Percentiles rank a stretch among this genome's conserved stretches.
These are phyloP conservation scores for Triplophysa tibetana DNA, from an alignment of 2,113 vertebrate species.

Conservation along the genomic window DNA sequence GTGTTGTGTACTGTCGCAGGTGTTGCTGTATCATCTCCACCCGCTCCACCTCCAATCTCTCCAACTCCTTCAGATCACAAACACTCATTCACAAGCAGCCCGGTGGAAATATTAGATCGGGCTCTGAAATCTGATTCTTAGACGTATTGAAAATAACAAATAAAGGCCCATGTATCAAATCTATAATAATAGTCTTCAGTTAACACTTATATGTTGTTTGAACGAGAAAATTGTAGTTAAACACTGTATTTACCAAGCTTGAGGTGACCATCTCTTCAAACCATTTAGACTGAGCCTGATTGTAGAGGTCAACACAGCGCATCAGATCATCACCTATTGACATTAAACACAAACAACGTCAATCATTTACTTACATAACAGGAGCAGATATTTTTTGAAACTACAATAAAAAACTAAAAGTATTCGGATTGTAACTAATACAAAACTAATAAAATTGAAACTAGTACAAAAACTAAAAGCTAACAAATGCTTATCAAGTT, in stretches of 20 bases:
- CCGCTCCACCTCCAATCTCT: conserved; percentile 93
- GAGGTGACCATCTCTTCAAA: conserved; percentile 99
- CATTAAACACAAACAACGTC: background rate
- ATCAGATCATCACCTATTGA: conserved; percentile 92
- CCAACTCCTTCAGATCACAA: conserved; percentile 81
- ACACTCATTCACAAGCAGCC: background rate
- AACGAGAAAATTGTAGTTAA: background rate
- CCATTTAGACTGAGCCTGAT: conserved; percentile 97
- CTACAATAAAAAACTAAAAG: too few relatives aligned
- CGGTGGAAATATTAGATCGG: too few relatives aligned
- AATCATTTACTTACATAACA: background rate
- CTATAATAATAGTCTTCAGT: too few relatives aligned
- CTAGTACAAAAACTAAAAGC: too few relatives aligned
- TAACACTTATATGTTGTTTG: background rate
- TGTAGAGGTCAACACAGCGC: conserved; percentile 97
- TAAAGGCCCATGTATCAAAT: too few relatives aligned
- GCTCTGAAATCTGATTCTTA: too few relatives aligned
- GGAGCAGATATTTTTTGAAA: background rate
- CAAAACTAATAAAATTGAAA: too few relatives aligned
- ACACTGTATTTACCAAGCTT: conserved; percentile 78
- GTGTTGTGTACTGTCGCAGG: conserved; percentile 92
- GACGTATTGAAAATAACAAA: too few relatives aligned
- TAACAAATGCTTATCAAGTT: too few relatives aligned
- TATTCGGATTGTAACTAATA: too few relatives aligned
- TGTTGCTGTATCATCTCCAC: conserved; percentile 97